phyloP scores from a whole-genome alignment of 2,888 invertebrate species.

The Spodoptera picta region DNA sequence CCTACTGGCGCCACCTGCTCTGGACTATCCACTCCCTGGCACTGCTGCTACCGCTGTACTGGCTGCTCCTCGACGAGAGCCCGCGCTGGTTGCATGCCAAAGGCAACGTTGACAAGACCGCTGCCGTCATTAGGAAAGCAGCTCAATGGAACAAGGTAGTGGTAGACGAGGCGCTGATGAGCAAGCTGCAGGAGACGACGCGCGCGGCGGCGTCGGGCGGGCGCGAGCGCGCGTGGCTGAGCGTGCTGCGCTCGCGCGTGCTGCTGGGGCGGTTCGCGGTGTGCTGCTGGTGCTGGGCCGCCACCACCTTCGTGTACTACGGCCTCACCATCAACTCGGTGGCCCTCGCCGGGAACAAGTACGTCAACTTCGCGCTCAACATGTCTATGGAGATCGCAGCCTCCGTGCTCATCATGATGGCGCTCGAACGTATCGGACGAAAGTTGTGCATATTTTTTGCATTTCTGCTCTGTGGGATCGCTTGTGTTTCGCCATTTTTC shows the following conservation, averaged over 20 bases:
- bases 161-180: slow-evolving; percentile 71
- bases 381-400: slow-evolving; percentile 85
- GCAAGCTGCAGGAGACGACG: slow-evolving; percentile 57
- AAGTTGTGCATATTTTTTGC: slow-evolving; percentile 76
- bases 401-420: slow-evolving; percentile 82
- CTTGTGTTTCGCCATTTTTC: slow-evolving; percentile 76
- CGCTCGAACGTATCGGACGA: slow-evolving; percentile 80
- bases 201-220: background rate
- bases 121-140: slow-evolving; percentile 88
- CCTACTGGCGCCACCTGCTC: slow-evolving; percentile 91
- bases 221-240: slow-evolving; percentile 64
- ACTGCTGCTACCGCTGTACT: slow-evolving; percentile 90
- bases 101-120: slow-evolving; percentile 87
- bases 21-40: slow-evolving; percentile 91
- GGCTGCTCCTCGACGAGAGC: slow-evolving; percentile 92
- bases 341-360: slow-evolving; percentile 91
- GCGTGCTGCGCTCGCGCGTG: slow-evolving; percentile 69
- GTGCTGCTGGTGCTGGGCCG: slow-evolving; percentile 90
- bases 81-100: slow-evolving; percentile 92
- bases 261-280: slow-evolving; percentile 71
- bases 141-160: slow-evolving; percentile 89
- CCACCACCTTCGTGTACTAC: slow-evolving; percentile 93
- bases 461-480: slow-evolving; percentile 76
- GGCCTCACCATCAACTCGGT: slow-evolving; percentile 94
- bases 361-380: slow-evolving; percentile 91